These are phyloP conservation scores for Tenthredo notha DNA, from an alignment of 2,888 invertebrate species.

Conservation along the genomic window DNA sequence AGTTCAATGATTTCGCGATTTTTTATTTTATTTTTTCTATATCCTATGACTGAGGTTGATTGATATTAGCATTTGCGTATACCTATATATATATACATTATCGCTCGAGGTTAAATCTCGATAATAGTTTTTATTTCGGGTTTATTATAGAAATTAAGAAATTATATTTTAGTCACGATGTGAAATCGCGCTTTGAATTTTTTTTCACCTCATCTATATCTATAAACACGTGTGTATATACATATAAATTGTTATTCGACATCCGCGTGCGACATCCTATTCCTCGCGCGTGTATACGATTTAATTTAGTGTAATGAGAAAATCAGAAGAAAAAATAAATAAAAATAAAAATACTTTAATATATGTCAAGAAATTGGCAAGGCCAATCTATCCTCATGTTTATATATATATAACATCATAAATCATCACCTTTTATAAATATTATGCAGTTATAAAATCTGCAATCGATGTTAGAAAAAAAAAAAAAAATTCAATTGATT, in stretches of 20 bases:
- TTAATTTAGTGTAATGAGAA: not conserved
- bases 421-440: not conserved
- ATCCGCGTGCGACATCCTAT: not conserved
- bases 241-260: not conserved
- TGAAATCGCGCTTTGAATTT: not conserved
- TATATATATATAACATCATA: slow-evolving; percentile 29
- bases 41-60: not conserved
- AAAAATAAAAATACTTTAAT: not conserved
- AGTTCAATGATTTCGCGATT: not conserved
- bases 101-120: not conserved
- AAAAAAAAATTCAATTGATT: not conserved
- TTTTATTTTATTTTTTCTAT: not conserved
- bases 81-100: not conserved
- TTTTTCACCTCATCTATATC: not conserved
- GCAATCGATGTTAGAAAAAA: not conserved
- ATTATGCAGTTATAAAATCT: not conserved
- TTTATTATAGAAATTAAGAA: not conserved
- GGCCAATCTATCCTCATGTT: not conserved
- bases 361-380: slow-evolving; percentile 7
- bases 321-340: not conserved
- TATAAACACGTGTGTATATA: not conserved
- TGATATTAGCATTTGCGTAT: not conserved
- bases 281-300: not conserved
- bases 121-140: not conserved
- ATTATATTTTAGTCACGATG: not conserved